Percentiles rank a stretch among this genome's conserved stretches.
These are phyloP conservation scores for Colletes collaris DNA, from an alignment of 2,888 invertebrate genomes.

Conservation along the genomic window DNA sequence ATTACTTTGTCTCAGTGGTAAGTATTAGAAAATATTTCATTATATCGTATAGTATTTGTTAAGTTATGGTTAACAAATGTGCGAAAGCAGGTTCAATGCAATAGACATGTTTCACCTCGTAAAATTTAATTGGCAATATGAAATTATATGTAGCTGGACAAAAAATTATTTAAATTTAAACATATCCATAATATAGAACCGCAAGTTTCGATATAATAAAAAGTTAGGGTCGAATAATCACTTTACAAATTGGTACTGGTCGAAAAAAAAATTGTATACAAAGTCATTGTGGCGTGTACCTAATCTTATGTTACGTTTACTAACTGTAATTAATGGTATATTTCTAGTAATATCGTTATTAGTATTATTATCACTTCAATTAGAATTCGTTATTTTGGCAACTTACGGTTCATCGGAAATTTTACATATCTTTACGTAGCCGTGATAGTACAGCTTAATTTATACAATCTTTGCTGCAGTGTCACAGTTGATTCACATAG, in stretches of 20 bases:
- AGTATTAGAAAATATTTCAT: constrained; percentile 4
- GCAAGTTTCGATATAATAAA: constrained; percentile 69
- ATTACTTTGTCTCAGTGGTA: constrained; percentile 6
- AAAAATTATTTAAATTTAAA: constrained; percentile 72
- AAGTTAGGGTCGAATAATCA: constrained; percentile 56
- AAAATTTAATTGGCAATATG: constrained; percentile 80
- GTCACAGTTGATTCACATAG: constrained; percentile 74
- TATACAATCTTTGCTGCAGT: constrained; percentile 62
- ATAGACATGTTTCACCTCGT: constrained; percentile 64
- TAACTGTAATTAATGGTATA: constrained; percentile 69
- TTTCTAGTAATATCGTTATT: constrained; percentile 70
- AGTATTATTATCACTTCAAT: constrained; percentile 74
- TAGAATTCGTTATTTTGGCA: constrained; percentile 80
- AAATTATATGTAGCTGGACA: constrained; percentile 75
- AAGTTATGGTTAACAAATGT: neutral
- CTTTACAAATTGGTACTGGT: constrained; percentile 52
- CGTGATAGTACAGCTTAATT: constrained; percentile 61
- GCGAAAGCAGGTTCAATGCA: constrained; percentile 49
- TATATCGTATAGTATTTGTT: neutral
- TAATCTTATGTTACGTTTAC: constrained; percentile 70
- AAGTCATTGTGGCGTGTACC: constrained; percentile 64
- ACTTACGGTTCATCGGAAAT: constrained; percentile 79
- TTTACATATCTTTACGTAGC: constrained; percentile 73
- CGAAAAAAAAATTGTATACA: constrained; percentile 68
- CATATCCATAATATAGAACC: constrained; percentile 72